A percentile compares a stretch with the other conserved stretches of the same genome.
Conservation (phyloP, 2,888 invertebrate species). For the Eristalinus sepulchralis region DNA sequence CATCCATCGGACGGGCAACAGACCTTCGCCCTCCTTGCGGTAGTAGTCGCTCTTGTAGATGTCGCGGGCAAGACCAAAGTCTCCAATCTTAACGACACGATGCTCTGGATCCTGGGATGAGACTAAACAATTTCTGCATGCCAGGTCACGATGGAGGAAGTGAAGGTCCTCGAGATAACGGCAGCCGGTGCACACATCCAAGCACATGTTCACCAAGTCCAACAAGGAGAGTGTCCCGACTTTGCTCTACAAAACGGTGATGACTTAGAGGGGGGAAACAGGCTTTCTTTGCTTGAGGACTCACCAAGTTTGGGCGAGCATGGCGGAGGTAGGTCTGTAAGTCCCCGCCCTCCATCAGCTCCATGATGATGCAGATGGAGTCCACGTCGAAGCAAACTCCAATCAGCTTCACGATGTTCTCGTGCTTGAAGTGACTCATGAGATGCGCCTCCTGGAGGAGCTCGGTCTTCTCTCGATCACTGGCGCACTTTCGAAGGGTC, state of each 20-base stretch:
- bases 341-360: slow-evolving; percentile 99
- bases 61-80: slow-evolving; percentile 97
- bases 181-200: slow-evolving; percentile 97
- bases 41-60: slow-evolving; percentile 99
- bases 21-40: slow-evolving; percentile 94
- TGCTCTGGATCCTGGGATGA: slow-evolving; percentile 85
- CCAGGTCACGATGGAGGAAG: slow-evolving; percentile 98
- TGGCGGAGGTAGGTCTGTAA: slow-evolving; percentile 93
- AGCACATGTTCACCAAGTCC: slow-evolving; percentile 95
- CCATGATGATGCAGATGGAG: slow-evolving; percentile 96
- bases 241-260: slow-evolving; percentile 81
- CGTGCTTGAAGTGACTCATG: slow-evolving; percentile 98
- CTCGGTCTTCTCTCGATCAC: slow-evolving; percentile 93
- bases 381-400: slow-evolving; percentile 97
- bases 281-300: not conserved
- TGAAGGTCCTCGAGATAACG: slow-evolving; percentile 98
- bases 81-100: slow-evolving; percentile 89
- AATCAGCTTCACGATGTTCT: slow-evolving; percentile 94
- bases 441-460: slow-evolving; percentile 98
- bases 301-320: slow-evolving; percentile 88
- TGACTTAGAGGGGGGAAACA: not conserved
- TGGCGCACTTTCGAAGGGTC: slow-evolving; percentile 95
- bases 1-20: slow-evolving; percentile 99
- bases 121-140: slow-evolving; percentile 97
- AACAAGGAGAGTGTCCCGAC: slow-evolving; percentile 87